Evolutionary conservation across 2,113 vertebrate genomes (phyloP), one percentile per base, ranked within the genome.

Genomic region (Osmerus mordax): DNA sequence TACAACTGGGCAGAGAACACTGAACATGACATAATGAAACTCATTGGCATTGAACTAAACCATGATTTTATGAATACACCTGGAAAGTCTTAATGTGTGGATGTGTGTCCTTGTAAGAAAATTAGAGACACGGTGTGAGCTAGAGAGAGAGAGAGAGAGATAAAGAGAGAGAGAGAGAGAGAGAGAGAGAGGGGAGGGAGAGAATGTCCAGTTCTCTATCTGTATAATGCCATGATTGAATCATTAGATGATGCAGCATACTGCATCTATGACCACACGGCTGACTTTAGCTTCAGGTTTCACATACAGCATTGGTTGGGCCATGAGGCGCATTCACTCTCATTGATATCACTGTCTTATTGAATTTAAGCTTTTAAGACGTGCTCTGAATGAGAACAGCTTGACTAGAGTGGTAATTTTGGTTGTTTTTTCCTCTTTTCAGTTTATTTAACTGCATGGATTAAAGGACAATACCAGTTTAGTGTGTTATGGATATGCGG

Each of bases 381-480:
- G 79, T 81, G 68, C 65, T 51, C 60, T 19, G 75, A 72, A 78
- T 78, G 58, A 32, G 13, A 60, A 78, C 51, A 67, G 62, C 69
- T 75, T 32, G 25, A 36, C 68, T 13, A 62, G 59, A 29, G 25
- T 14, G 68, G 51, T 71, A 18, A 51, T 68, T 13, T 41, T 41
- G 36, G 29, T 41, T 41, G 36, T 23, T 41, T 41, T 41, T 69
- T 58, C 29, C 63, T 29, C 51, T 23, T 63, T 60, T 32, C 29
- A 69, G 71, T 71, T 70, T 71, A 29, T 29, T 60, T 61, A 21
- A 51, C 21, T 32, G 47, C 18, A 67, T 63, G 69, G 54, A 56
- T 73, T 65, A 72, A 74, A 70, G 67, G 54, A 61, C 21, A 13
- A 55, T 23, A 56, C 56, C 51, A 4, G 8, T 59, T 21, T 59